Percentiles rank a stretch among this genome's conserved stretches.
These are phyloP conservation scores for Physella acuta DNA, from an alignment of 1,140 invertebrate genomes.

Conservation along the genomic window DNA sequence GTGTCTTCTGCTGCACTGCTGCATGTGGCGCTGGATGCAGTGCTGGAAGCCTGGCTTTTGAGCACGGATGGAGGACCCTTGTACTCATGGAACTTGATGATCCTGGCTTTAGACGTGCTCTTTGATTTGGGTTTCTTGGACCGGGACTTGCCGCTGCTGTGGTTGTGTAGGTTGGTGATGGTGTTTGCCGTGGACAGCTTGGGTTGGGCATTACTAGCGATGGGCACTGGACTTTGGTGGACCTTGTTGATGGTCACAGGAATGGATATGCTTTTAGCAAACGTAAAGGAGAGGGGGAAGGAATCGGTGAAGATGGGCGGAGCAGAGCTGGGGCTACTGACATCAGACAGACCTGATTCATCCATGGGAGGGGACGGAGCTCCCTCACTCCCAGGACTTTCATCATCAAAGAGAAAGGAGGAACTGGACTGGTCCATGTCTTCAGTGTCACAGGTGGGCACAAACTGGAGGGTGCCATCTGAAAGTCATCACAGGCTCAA, in stretches of 20 bases:
- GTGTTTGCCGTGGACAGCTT: background rate
- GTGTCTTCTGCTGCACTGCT: constrained; percentile 67
- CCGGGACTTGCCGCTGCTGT: constrained; percentile 45
- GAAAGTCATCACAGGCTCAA: too few relatives aligned
- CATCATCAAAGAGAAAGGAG: constrained; percentile 82
- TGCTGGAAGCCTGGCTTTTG: constrained; percentile 65
- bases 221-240: background rate
- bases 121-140: constrained; percentile 86
- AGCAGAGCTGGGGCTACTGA: constrained; percentile 43
- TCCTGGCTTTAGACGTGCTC: constrained; percentile 74
- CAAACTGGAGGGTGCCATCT: constrained; percentile 88
- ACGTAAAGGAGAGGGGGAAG: constrained; percentile 19
- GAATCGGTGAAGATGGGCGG: constrained; percentile 3
- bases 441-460: constrained; percentile 85
- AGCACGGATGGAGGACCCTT: constrained; percentile 89
- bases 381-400: constrained; percentile 74
- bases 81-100: constrained; percentile 97
- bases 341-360: constrained; percentile 49
- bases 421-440: constrained; percentile 75
- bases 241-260: background rate
- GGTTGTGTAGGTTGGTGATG: background rate
- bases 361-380: constrained; percentile 53
- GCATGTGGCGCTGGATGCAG: constrained; percentile 24
- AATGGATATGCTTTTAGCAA: constrained; percentile 21
- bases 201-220: background rate